Conservation (phyloP, 2,888 invertebrate genomes). For the Chrysolina haemoptera region DNA sequence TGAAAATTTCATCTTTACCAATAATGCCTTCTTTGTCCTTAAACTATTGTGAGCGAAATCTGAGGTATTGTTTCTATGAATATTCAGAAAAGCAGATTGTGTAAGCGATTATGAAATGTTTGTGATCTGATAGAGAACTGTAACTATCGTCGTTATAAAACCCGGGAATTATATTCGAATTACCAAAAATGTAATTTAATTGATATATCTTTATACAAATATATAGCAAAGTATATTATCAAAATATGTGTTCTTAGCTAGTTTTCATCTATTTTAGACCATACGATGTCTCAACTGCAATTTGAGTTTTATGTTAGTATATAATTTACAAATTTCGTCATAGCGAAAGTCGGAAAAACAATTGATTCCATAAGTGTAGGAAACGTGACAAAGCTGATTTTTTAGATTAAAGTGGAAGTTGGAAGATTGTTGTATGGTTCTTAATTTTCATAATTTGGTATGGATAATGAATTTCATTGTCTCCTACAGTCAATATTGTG, state of each 20-base stretch:
- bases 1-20: background rate
- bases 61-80: background rate
- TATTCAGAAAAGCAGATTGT: background rate
- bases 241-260: conserved; percentile 43
- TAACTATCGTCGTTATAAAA: background rate
- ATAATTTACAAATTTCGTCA: background rate
- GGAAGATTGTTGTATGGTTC: too few relatives aligned
- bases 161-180: background rate
- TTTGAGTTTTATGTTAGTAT: background rate
- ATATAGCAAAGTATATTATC: conserved; percentile 41
- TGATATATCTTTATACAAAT: conserved; percentile 27
- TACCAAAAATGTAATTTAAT: conserved; percentile 18
- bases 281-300: background rate
- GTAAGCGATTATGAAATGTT: background rate
- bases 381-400: background rate
- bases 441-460: too few relatives aligned
- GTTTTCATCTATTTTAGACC: conserved; percentile 24
- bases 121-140: background rate
- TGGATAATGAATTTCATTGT: too few relatives aligned
- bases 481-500: too few relatives aligned
- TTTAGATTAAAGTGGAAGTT: too few relatives aligned
- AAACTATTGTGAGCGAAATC: background rate
- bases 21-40: background rate
- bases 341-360: background rate
- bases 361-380: background rate